Percentiles rank a stretch among this genome's conserved stretches.
Conservation (phyloP, 2,797 vertebrate species). For the Pangasius djambal region DNA sequence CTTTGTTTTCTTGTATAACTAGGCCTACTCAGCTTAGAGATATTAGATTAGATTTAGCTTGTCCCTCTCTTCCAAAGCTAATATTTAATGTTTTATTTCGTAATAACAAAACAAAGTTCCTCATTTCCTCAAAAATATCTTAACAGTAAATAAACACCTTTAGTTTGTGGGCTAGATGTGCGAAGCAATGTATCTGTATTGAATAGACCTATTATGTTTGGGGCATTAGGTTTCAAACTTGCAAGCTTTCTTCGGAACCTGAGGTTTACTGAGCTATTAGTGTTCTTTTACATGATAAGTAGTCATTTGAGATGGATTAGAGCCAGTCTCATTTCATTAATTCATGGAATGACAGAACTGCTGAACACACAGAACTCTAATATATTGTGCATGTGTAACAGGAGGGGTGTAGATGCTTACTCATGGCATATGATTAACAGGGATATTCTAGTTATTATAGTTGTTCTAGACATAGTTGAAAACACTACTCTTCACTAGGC, state of each 20-base stretch:
- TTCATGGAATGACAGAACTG: conserved; percentile 24
- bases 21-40: not conserved
- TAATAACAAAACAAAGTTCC: not conserved
- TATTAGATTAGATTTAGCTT: not conserved
- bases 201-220: not conserved
- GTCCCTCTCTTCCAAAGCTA: not conserved
- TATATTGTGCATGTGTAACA: not conserved
- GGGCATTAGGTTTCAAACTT: conserved; percentile 2
- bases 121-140: not conserved
- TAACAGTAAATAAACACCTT: not conserved
- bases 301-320: conserved; percentile 45
- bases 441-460: not conserved
- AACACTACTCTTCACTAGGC: not conserved
- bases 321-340: conserved; percentile 24
- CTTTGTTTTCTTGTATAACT: conserved; percentile 10
- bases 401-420: not conserved
- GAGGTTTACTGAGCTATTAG: not conserved
- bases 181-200: not conserved
- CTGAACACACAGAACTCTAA: not conserved
- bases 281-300: conserved; percentile 26
- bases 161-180: not conserved
- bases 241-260: conserved; percentile 28
- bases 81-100: conserved; percentile 1
- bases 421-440: conserved; percentile 1
- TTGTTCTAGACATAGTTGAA: not conserved